phyloP scores from a whole-genome alignment of 2,797 vertebrate genomes.

The Lutjanus campechanus region DNA sequence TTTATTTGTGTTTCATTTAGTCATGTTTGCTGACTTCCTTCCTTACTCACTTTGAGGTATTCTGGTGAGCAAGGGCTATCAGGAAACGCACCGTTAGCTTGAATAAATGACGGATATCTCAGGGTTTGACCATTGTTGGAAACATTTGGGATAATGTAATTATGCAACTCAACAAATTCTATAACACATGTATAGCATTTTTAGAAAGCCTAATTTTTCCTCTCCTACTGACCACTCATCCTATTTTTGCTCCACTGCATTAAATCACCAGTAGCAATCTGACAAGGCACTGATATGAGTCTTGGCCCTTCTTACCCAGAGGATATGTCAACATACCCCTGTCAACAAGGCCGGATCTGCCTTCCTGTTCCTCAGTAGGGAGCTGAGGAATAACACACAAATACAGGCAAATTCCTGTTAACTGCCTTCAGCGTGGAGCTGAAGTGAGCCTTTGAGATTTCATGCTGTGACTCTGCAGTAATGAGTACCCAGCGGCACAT shows the following conservation, averaged over 20 bases:
- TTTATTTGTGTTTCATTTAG: no score
- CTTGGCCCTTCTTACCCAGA: conserved; percentile 53
- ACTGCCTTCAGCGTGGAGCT: conserved; percentile 24
- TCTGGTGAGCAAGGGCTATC: no score
- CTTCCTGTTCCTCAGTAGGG: conserved; percentile 48
- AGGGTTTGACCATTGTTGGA: no score
- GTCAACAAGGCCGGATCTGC: conserved; percentile 58
- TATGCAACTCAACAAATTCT: no score
- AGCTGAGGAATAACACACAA: conserved; percentile 40
- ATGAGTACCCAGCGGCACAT: conserved; percentile 24
- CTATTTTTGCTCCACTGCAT: conserved; percentile 30
- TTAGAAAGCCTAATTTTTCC: background rate
- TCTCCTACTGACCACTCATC: conserved; percentile 17
- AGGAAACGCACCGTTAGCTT: no score
- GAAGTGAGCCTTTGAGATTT: conserved; percentile 26
- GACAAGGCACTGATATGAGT: conserved; percentile 54
- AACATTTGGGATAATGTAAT: no score
- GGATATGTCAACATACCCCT: conserved; percentile 66
- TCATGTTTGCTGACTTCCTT: no score
- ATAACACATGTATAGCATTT: no score
- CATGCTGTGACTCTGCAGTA: conserved; percentile 32
- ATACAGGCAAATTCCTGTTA: conserved; percentile 49
- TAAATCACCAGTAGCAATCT: conserved; percentile 55
- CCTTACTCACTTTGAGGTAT: no score
- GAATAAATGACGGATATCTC: no score